Evolutionary conservation across 1,140 invertebrate genomes (phyloP), one percentile per base, ranked within the genome.

Genomic region (Oryzaephilus surinamensis): DNA sequence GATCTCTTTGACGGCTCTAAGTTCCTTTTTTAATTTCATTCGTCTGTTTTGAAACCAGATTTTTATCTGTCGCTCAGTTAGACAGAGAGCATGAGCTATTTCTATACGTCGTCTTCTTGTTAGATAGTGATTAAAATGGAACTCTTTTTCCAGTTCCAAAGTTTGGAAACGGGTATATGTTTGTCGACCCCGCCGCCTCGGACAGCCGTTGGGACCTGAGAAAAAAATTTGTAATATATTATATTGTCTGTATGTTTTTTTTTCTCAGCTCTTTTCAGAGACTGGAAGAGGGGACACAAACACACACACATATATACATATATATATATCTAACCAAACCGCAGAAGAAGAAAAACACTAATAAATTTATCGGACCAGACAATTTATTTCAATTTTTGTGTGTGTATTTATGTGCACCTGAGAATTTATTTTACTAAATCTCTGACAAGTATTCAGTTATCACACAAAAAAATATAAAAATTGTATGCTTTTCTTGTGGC

Each of bases 1-100:
- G 55, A 92, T 93, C 65, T 93, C 89, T 58, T 93, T 93, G 7
- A 93, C 88, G 8, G 89, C 89, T 29, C 88, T 71, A 38, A 93
- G 63, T 59, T 94, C 90, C 57, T 97, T 97, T 73, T 97, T 97
- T 64, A 96, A 76, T 65, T 97, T 97, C 93, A 97, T 97, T 57
- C 93, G 76, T 38, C 93, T 74, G 66, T 96, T 96, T 65, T 96
- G 91, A 67, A 95, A 95, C 91, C 91, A 95, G 58, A 95, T 95
- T 72, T 95, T 95, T 57, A 95, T 95, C 69, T 97, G 93, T 47
- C 93, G 73, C 67, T 97, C 93, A 40, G 92, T 96, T 31, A 97
- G 75, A 63, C 92, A 95, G 8, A 97, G 76, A 19, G 91, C 90
- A 65, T 96, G 92, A 6, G 92, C 92, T 50, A 97, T 95, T 67